Conservation (phyloP, 2,888 invertebrate species). For the Troglohyphantes excavatus region DNA sequence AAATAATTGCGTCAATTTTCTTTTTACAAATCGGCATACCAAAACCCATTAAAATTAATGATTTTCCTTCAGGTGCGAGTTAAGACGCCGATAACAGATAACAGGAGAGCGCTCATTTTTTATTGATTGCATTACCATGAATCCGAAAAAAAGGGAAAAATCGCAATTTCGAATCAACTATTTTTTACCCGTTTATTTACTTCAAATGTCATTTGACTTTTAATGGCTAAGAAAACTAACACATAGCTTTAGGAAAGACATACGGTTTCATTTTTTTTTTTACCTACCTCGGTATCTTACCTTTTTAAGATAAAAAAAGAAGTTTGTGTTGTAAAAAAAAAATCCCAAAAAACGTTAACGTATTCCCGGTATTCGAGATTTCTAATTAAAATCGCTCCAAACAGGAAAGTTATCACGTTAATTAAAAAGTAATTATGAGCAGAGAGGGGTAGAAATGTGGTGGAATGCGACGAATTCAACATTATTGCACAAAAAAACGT, state of each 20-base stretch:
- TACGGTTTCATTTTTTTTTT: constrained; percentile 28
- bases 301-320: constrained; percentile 42
- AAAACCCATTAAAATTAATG: constrained; percentile 74
- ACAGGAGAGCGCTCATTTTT: constrained; percentile 66
- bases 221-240: constrained; percentile 68
- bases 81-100: constrained; percentile 68
- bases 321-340: constrained; percentile 22
- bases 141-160: constrained; percentile 49
- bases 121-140: constrained; percentile 70
- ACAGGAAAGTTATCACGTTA: constrained; percentile 73
- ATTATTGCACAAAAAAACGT: constrained; percentile 55
- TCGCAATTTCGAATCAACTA: constrained; percentile 36
- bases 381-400: constrained; percentile 74
- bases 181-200: constrained; percentile 61
- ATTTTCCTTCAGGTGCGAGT: constrained; percentile 67
- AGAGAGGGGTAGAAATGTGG: constrained; percentile 36
- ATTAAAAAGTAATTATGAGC: constrained; percentile 75
- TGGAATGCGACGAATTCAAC: constrained; percentile 60
- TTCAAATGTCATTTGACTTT: constrained; percentile 73
- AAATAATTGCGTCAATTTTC: constrained; percentile 75
- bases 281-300: background rate
- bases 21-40: constrained; percentile 75
- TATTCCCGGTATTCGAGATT: constrained; percentile 66
- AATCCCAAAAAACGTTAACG: constrained; percentile 29
- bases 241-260: constrained; percentile 56